phyloP scores from a whole-genome alignment of 2,113 vertebrate species.

The Pterocles burchelli region DNA sequence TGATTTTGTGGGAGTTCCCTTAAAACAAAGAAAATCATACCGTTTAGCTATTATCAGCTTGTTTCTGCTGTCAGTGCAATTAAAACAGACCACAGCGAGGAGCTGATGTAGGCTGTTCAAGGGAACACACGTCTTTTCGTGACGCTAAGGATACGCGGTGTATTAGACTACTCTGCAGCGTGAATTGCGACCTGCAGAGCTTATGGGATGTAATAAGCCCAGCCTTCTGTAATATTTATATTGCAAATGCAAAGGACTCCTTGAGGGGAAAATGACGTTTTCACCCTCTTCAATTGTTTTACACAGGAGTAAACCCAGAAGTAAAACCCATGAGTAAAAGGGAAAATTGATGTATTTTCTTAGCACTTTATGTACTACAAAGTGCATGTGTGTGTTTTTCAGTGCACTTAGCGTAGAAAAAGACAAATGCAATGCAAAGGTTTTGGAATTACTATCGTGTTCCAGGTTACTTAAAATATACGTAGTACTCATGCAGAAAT shows the following conservation, averaged over 20 bases:
- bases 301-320: neutral
- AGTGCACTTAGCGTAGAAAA: neutral
- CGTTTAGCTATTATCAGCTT: neutral
- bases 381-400: neutral
- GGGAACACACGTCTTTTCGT: neutral
- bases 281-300: neutral
- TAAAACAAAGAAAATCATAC: neutral
- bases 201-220: neutral
- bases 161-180: neutral
- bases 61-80: neutral
- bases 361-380: neutral
- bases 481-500: fast-evolving
- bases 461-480: neutral
- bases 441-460: neutral
- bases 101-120: neutral
- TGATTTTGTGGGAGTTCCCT: neutral
- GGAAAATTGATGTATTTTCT: neutral
- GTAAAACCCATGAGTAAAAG: neutral
- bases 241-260: neutral
- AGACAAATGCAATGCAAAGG: neutral
- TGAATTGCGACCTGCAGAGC: neutral
- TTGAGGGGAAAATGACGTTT: neutral
- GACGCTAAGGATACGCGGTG: neutral
- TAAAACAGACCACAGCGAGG: neutral
- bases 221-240: neutral